phyloP scores from a whole-genome alignment of 2,113 vertebrate genomes.

The Saccopteryx leptura region DNA sequence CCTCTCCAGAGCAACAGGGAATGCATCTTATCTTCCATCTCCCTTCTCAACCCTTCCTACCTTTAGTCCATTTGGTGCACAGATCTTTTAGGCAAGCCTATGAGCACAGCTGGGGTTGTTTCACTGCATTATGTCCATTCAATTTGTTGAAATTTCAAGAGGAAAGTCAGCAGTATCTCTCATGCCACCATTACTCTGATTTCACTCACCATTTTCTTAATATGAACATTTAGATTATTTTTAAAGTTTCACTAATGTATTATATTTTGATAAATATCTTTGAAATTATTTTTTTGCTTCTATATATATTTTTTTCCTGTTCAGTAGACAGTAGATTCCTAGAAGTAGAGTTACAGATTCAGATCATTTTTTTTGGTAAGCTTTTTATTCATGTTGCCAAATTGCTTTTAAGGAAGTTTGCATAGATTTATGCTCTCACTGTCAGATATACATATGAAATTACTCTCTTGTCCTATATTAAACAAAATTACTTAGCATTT shows the following conservation, averaged over 20 bases:
- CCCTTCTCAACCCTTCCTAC: too few species aligned
- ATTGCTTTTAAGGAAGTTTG: conserved; percentile 40
- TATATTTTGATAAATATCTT: not conserved
- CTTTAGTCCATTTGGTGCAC: too few species aligned
- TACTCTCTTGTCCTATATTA: not conserved
- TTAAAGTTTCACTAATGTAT: not conserved
- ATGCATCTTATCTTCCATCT: too few species aligned
- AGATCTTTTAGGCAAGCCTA: too few species aligned
- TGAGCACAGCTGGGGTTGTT: too few species aligned
- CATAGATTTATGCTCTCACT: not conserved
- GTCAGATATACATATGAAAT: not conserved
- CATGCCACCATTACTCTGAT: too few species aligned
- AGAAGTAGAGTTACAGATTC: conserved; percentile 15
- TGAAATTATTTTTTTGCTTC: not conserved
- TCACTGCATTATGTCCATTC: too few species aligned
- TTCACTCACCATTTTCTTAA: not conserved
- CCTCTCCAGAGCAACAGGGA: too few species aligned
- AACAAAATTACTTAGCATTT: not conserved
- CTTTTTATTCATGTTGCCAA: conserved; percentile 46
- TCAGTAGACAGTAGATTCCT: not conserved
- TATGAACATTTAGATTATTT: not conserved
- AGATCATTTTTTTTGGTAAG: not conserved
- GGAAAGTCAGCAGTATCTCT: too few species aligned
- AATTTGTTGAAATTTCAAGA: too few species aligned
- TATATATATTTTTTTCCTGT: conserved; percentile 28